Percentiles rank a stretch among this genome's conserved stretches.
Conservation (phyloP, 2,113 vertebrate species). For the Neogobius melanostomus region DNA sequence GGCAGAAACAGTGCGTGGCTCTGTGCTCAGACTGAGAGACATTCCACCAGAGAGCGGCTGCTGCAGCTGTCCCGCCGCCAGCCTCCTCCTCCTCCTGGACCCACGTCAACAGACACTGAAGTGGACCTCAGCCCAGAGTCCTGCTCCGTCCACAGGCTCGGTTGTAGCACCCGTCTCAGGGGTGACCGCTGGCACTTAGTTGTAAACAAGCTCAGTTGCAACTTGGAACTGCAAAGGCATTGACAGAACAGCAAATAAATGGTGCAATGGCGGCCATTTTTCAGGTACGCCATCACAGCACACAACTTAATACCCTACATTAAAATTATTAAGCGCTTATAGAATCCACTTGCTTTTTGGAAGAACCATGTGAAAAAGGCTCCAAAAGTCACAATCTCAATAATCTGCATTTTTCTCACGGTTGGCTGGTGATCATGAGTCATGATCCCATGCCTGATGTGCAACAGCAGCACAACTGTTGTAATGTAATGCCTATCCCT, state of each 20-base stretch:
- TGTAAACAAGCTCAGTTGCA: background rate
- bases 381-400: background rate
- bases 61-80: slow-evolving; percentile 31
- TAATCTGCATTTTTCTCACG: background rate
- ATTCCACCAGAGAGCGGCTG: slow-evolving; percentile 13
- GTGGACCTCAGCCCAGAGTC: slow-evolving; percentile 8
- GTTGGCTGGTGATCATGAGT: background rate
- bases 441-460: background rate
- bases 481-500: background rate
- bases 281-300: no score
- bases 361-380: no score
- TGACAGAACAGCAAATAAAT: no score
- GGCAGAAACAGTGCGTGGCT: slow-evolving; percentile 13
- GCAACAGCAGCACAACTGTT: background rate
- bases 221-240: background rate
- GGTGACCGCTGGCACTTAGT: slow-evolving; percentile 1
- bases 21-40: slow-evolving; percentile 18
- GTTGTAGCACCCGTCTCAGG: background rate
- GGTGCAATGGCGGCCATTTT: no score
- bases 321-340: no score
- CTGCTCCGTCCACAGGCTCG: background rate
- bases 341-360: no score
- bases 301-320: no score
- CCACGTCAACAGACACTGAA: slow-evolving; percentile 16
- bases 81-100: slow-evolving; percentile 45